Percentiles rank a stretch among this genome's conserved stretches.
Evolutionary conservation across 2,888 invertebrate species (phyloP).

Genomic region (Cotesia congregata): DNA sequence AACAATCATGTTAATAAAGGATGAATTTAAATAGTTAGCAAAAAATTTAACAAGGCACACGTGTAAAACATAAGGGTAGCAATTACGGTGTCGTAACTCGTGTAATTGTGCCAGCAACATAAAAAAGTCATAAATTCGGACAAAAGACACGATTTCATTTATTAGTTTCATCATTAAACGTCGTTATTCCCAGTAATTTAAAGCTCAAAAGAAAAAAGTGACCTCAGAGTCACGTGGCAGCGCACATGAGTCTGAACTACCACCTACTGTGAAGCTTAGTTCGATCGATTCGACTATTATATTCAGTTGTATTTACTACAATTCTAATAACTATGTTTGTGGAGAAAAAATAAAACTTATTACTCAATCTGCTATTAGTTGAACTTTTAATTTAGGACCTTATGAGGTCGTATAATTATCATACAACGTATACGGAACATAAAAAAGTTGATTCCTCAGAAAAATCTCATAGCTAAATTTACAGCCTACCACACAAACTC

Average conservation of each 20-base stretch:
- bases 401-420: no score
- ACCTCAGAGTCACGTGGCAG: conserved; percentile 58
- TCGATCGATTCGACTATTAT: background rate
- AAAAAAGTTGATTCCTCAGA: no score
- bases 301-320: background rate
- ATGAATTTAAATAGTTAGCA: no score
- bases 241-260: conserved; percentile 52
- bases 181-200: background rate
- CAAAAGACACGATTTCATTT: background rate
- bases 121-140: background rate
- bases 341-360: no score
- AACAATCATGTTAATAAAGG: no score
- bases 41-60: conserved; percentile 69
- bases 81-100: conserved; percentile 10
- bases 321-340: background rate
- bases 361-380: no score
- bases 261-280: conserved; percentile 56
- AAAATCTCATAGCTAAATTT: no score
- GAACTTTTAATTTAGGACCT: no score
- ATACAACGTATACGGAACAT: no score
- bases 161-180: background rate
- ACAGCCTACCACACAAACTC: no score
- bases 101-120: background rate
- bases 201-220: conserved; percentile 7
- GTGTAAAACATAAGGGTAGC: conserved; percentile 50